These are phyloP conservation scores for Tarsius wallacei DNA, from an alignment of 2,797 vertebrate species.

Conservation along the genomic window DNA sequence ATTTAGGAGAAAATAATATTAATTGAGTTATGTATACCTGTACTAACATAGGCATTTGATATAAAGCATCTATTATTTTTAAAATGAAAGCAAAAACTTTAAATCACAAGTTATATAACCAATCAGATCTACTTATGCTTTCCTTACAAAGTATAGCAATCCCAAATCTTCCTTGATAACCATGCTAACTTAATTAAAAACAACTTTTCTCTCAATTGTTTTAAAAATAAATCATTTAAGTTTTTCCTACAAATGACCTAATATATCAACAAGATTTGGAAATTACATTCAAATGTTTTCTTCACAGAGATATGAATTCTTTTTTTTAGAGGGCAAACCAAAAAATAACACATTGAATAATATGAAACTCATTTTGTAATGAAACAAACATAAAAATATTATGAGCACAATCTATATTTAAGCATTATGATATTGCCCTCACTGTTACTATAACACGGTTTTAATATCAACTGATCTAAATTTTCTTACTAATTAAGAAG, in stretches of 20 bases:
- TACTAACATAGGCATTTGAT: neutral
- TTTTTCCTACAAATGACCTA: conserved; percentile 3
- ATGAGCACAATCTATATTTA: neutral
- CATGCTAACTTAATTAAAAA: neutral
- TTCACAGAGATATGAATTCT: conserved; percentile 4
- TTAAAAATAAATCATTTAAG: neutral
- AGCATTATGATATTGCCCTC: neutral
- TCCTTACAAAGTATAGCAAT: neutral
- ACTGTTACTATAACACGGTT: neutral
- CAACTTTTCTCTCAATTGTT: neutral
- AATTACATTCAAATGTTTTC: conserved; percentile 28
- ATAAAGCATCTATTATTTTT: neutral
- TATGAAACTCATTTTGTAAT: neutral
- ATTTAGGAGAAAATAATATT: conserved; percentile 45
- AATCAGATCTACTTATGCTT: neutral
- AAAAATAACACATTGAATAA: conserved; percentile 4
- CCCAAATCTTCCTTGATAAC: neutral
- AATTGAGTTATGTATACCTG: neutral
- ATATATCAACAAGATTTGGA: conserved; percentile 23
- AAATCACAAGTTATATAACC: neutral
- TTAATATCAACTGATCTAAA: neutral
- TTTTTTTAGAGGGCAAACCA: neutral
- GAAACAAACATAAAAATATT: conserved; percentile 12
- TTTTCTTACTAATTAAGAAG: conserved; percentile 44
- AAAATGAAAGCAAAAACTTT: neutral